Percentiles rank a stretch among this genome's conserved stretches.
Evolutionary conservation across 2,797 vertebrate species (phyloP).

Genomic region (Heterohyrax brucei): DNA sequence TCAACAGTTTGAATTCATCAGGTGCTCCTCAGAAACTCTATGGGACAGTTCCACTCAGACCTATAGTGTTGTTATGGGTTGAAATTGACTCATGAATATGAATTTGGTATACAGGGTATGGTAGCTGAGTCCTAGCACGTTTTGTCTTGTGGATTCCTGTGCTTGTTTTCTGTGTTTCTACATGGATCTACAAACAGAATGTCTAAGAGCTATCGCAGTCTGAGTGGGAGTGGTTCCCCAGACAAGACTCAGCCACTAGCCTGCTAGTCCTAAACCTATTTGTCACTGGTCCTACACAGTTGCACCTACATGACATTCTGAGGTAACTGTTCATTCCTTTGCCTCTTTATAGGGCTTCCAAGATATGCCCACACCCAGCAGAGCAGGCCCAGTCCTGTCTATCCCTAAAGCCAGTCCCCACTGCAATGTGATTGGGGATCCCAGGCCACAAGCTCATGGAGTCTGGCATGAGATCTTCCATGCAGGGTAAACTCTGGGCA

Average conservation of each 20-base stretch:
- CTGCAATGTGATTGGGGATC: neutral
- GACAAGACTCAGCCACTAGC: too few relatives aligned
- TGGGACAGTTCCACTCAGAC: neutral
- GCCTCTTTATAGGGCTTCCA: neutral
- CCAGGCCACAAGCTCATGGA: neutral
- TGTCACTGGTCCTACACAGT: neutral
- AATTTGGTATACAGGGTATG: neutral
- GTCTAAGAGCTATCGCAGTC: neutral
- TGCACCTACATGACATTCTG: neutral
- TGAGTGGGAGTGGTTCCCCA: neutral
- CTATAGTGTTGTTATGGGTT: neutral
- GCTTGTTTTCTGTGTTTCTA: neutral
- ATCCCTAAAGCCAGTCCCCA: neutral
- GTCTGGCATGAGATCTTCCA: neutral
- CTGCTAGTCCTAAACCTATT: neutral
- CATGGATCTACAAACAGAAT: neutral
- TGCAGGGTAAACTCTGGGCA: neutral
- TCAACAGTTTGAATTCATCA: too few relatives aligned
- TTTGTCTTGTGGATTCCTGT: neutral
- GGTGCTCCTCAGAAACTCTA: too few relatives aligned
- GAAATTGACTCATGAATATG: too few relatives aligned
- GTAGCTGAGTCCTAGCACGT: neutral
- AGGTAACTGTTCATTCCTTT: neutral
- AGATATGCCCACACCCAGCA: neutral
- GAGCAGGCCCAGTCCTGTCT: neutral